Percentiles rank a stretch among this genome's conserved stretches.
Conservation (phyloP, 2,113 vertebrate genomes). For the Typhlomys cinereus region DNA sequence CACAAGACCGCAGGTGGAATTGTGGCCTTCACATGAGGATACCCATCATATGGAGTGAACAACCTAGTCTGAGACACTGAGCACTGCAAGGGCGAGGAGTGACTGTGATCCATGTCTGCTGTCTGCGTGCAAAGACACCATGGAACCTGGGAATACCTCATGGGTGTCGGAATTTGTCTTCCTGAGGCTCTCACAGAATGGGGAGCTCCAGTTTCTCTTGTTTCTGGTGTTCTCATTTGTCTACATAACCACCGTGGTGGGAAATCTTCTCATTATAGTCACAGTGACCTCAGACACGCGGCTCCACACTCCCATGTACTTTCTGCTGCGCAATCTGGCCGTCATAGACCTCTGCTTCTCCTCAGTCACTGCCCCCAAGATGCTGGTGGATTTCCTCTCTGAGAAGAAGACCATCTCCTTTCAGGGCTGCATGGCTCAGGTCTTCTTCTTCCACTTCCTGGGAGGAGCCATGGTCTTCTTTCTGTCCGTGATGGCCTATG, state of each 20-base stretch:
- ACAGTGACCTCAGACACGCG: conserved; percentile 28
- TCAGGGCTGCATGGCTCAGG: conserved; percentile 68
- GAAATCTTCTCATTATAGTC: conserved; percentile 68
- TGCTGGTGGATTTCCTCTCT: conserved; percentile 70
- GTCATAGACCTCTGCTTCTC: conserved; percentile 73
- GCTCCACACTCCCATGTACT: conserved; percentile 71
- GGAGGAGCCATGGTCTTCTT: conserved; percentile 67
- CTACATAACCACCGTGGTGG: conserved; percentile 42
- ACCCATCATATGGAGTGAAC: too few relatives aligned
- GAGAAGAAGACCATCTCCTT: conserved; percentile 64
- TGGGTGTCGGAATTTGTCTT: conserved; percentile 67
- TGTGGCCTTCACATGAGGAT: neutral
- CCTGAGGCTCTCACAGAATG: conserved; percentile 56
- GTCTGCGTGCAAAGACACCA: neutral
- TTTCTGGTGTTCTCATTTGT: conserved; percentile 69
- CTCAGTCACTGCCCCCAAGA: conserved; percentile 75
- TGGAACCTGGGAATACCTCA: conserved; percentile 47
- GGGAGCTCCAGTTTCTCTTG: conserved; percentile 48
- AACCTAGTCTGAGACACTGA: too few relatives aligned
- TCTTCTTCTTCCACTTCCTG: conserved; percentile 76
- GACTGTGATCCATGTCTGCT: neutral
- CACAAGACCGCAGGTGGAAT: neutral
- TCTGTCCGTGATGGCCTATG: conserved; percentile 72
- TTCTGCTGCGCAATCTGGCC: conserved; percentile 71
- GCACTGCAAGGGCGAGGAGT: too few relatives aligned